A percentile compares a stretch with the other conserved stretches of the same genome.
Evolutionary conservation across 2,113 vertebrate genomes (phyloP).

Genomic region (Psittacula cyanocephala): DNA sequence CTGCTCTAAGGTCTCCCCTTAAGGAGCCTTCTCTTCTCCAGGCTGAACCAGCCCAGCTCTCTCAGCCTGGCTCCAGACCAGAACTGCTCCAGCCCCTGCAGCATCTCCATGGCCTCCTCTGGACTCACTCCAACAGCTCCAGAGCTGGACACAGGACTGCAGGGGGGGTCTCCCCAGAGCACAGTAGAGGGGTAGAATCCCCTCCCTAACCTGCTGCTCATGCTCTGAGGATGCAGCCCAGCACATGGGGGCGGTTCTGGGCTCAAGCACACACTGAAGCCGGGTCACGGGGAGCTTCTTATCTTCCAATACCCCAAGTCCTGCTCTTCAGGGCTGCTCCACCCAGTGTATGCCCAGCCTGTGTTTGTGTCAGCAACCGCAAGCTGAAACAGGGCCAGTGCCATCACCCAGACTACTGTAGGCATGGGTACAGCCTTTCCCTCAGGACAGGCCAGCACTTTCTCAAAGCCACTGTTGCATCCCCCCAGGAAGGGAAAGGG

Average conservation of each 20-base stretch:
- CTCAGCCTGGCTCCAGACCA: neutral
- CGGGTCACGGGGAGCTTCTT: neutral
- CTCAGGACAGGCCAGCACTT: neutral
- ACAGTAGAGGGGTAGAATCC: neutral
- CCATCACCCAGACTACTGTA: neutral
- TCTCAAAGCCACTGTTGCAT: neutral
- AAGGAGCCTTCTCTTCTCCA: neutral
- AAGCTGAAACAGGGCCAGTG: neutral
- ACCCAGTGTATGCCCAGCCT: neutral
- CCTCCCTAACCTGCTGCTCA: neutral
- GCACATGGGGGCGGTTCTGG: neutral
- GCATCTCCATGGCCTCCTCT: neutral
- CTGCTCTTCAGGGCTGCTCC: neutral
- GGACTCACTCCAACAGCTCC: neutral
- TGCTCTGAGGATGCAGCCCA: neutral
- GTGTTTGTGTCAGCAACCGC: neutral
- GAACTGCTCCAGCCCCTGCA: neutral
- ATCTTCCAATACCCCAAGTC: neutral
- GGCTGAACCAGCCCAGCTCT: neutral
- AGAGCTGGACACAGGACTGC: neutral
- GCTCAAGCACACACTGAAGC: neutral
- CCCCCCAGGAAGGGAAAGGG: neutral
- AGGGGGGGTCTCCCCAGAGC: neutral
- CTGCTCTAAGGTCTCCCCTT: no score
- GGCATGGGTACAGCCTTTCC: accelerated